Percentiles rank a stretch among this genome's conserved stretches.
phyloP scores from a whole-genome alignment of 2,797 vertebrate genomes.

The Muraenolepis orangiensis region DNA sequence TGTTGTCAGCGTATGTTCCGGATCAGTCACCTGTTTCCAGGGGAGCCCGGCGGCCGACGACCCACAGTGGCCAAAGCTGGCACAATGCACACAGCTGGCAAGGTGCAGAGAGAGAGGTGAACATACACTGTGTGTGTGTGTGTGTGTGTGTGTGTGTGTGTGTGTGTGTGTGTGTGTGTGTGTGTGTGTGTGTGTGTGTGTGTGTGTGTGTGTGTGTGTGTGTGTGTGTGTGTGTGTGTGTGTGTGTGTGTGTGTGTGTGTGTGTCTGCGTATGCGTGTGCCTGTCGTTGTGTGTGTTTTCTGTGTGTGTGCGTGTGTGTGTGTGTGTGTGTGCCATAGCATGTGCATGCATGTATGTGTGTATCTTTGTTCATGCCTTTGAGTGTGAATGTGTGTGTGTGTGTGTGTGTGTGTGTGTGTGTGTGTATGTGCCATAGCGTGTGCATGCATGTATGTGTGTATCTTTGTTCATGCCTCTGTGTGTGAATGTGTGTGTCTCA shows the following conservation, averaged over 20 bases:
- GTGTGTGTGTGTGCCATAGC: not conserved
- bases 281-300: not conserved
- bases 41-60: constrained; percentile 47
- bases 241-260: not conserved
- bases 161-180: not conserved
- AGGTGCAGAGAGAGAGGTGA: not conserved
- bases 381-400: constrained; percentile 10
- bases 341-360: not conserved
- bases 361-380: not conserved
- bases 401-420: constrained; percentile 12
- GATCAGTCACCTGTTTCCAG: constrained; percentile 68
- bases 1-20: constrained; percentile 65
- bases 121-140: not conserved
- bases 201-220: not conserved
- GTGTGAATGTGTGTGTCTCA: not conserved
- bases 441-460: not conserved
- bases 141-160: not conserved
- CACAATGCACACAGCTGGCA: not conserved
- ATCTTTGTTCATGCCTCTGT: no score
- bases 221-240: not conserved
- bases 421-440: not conserved
- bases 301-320: not conserved
- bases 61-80: constrained; percentile 15
- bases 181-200: not conserved
- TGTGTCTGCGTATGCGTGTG: not conserved